Base-by-base conservation (phyloP, 2,113 vertebrate species). In the Zootoca vivipara region DNA sequence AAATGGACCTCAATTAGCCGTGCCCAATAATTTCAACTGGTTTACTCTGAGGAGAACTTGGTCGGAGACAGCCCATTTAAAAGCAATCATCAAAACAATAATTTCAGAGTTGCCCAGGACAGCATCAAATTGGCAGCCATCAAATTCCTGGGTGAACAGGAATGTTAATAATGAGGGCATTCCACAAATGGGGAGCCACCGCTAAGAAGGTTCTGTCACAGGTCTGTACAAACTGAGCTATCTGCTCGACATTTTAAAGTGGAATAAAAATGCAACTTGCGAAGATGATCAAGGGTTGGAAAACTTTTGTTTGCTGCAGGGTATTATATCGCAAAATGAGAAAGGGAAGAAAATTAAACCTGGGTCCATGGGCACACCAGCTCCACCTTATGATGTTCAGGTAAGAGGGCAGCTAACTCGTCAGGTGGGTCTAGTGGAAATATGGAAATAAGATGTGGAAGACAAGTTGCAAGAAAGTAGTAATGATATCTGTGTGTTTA, bases 321-420 rank as follows among this genome's bases (percentile, higher is more conserved):
- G 97, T 85, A 90, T 98, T 58, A 95, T 97, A 86, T 96, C 96
- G 82, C 95, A 93, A 22, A 97, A 96, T 84, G 92, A 93, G 40
- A 98, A 97, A 96, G 97, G 97, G 78, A 96, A 97, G 94, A 94
- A 96, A 93, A 96, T 98, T 92, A 98, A 97, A 87, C 96, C 94
- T 1, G 97, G 97, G 8, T 98, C 97, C 1, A 96, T 97, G 90
- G 97, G 97, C 5, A 97, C 96, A 77, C 89, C 96, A 38, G 42
- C 94, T 6, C 90, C 88, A 28, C 94, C 90, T 12, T 97, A 96
- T 0, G 89, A 98, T 33, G 95, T 98, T 58, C 96, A 97, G 97
- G 97, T 98, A 91, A 28, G 62, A 30, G 7, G 0, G 28, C n/a
- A 35, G 58, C 72, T 85, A 28, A 35, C 3, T 33, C 16, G 20